Base-by-base conservation (phyloP, 1,140 invertebrate species). In the Myzus persicae region DNA sequence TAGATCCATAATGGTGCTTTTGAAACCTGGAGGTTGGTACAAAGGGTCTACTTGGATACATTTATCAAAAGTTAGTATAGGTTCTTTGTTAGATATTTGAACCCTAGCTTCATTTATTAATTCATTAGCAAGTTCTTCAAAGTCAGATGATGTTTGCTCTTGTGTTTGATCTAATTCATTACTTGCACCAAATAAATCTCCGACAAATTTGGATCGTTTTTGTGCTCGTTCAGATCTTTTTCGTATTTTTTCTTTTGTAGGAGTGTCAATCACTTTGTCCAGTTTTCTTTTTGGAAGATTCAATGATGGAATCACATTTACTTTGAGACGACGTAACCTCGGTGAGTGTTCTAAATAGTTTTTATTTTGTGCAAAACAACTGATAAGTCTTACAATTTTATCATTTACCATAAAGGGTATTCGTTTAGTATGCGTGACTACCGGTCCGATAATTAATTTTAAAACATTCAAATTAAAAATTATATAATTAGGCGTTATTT, bases 241-340 rank as follows among this genome's bases (percentile, higher is more conserved):
- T 31, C 42, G 84, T 6, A 87, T 87, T 18, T 87, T 87, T 87
- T 87, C 42, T 87, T 87, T 44, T 46, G 42, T 87, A 31, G 42
- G 42, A 46, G 84, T 87, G 9, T 46, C 26, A 87, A 85, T 42
- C 40, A 44, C 40, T 85, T 85, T 85, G 22, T 85, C 82, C 24
- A 85, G 42, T 85, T 42, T 42, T 44, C 82, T 85, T 85, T 85
- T 85, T 85, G 82, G 82, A 85, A 85, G 81, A 82, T 82, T 82
- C 82, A 84, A 42, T 42, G 38, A 84, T 26, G 84, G 42, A 44
- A 87, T n/a, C 31, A 46, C 42, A 87, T 46, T 46, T 46, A n/a
- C 31, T 87, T 87, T 87, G 42, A 87, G 42, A 26, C 84, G 82
- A 42, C 40, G 82, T 84, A 84, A 84, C 40, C 36, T 84, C 24